Base-by-base conservation (phyloP, 2,888 invertebrate genomes). In the Nematopogon swammerdamellus region DNA sequence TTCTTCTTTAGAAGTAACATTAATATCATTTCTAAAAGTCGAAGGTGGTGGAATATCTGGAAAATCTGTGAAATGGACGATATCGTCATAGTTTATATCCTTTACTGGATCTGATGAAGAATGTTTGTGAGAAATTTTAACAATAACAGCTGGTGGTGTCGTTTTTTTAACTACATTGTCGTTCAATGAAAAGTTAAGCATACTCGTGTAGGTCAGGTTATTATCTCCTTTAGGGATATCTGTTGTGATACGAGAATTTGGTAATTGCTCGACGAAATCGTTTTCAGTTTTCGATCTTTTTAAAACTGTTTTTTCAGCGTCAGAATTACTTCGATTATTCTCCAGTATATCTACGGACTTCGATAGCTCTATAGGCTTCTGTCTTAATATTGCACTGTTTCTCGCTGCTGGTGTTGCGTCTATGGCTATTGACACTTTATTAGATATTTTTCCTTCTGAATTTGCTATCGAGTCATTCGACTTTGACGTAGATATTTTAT, bases 371-470 rank as follows among this genome's bases (percentile, higher is more conserved):
- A 90, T 89, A 1, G 91, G 91, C 63, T 89, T 84, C 69, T 91
- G 91, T 57, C 85, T 83, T 48, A 91, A 63, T 29, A 91, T 82
- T 49, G 90, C 89, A 53, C 84, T 82, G 19, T 88, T 88, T 54
- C 90, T 76, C 1, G 87, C 86, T 1, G 86, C 82, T 11, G 90
- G 89, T 1, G 91, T 91, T 0, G 91, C 91, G 64, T 92, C 91
- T 25, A 91, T 81, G 0, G 86, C 91, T 10, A 91, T 86, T 0
- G 88, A 91, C 2, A 91, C 86, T 68, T 89, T 87, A 56, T 81
- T 85, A 0, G 86, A 82, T 52, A 82, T 81, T 6, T 67, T 58
- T 49, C 75, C 77, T 44, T 72, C 77, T 18, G 67, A 65, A 5
- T 74, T 77, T 63, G 65, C 73, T n/a, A 75, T 54, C 1, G 79